These are phyloP conservation scores for Rhysida immarginata DNA, from an alignment of 1,140 invertebrate genomes.

Conservation along the genomic window DNA sequence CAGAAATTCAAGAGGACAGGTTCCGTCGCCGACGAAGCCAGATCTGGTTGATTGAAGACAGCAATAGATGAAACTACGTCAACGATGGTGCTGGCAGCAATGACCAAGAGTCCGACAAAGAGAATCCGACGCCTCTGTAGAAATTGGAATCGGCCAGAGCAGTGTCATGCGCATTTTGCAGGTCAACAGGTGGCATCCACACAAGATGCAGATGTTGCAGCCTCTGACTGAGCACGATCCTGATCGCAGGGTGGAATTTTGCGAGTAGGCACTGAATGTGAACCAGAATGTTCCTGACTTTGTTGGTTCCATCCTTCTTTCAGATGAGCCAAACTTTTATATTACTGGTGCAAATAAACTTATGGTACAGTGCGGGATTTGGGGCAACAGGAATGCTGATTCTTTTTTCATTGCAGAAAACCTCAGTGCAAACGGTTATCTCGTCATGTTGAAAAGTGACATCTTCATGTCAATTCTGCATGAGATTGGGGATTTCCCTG, in stretches of 20 bases:
- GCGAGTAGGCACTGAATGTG: background rate
- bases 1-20: too few relatives aligned
- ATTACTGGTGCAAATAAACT: background rate
- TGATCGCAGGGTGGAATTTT: background rate
- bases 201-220: background rate
- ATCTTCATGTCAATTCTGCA: background rate
- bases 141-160: background rate
- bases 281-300: background rate
- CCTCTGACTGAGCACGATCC: background rate
- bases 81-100: background rate
- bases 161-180: background rate
- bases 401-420: background rate
- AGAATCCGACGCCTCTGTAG: background rate
- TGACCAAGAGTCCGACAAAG: background rate
- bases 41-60: too few relatives aligned
- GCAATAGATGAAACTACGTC: too few relatives aligned
- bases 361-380: background rate
- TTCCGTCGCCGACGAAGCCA: too few relatives aligned
- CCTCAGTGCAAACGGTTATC: background rate
- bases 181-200: background rate
- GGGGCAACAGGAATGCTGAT: background rate
- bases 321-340: background rate
- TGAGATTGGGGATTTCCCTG: background rate
- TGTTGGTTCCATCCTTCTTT: background rate
- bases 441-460: background rate